Evolutionary conservation across 2,797 vertebrate species (phyloP).

Genomic region (Mallotus villosus): DNA sequence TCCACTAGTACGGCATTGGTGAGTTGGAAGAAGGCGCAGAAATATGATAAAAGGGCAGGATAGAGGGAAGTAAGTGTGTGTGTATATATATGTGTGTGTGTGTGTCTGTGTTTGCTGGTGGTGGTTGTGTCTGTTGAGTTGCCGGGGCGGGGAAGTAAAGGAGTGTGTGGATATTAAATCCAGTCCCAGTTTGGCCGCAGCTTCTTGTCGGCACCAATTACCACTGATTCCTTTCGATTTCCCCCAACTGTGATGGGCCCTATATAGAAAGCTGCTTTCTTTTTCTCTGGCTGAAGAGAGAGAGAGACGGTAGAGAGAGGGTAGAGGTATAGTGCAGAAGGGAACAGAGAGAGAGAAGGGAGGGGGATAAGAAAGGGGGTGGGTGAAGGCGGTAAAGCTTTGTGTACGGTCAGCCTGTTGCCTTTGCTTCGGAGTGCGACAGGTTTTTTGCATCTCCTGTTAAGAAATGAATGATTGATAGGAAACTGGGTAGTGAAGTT

Average conservation of each 20-base stretch:
- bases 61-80: conserved; percentile 8
- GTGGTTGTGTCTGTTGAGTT: conserved; percentile 26
- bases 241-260: conserved; percentile 68
- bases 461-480: conserved; percentile 59
- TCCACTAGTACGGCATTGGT: conserved; percentile 10
- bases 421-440: conserved; percentile 33
- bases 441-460: conserved; percentile 39
- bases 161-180: conserved; percentile 62
- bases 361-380: conserved; percentile 4
- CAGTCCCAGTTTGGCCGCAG: conserved; percentile 70
- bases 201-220: conserved; percentile 77
- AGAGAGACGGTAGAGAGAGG: neutral
- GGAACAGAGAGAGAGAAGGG: conserved; percentile 19
- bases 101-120: conserved; percentile 43
- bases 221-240: conserved; percentile 79
- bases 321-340: neutral
- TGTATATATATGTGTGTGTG: conserved; percentile 8
- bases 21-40: conserved; percentile 19
- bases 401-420: conserved; percentile 46
- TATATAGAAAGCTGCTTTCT: conserved; percentile 63
- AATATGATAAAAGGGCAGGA: neutral
- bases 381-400: conserved; percentile 32
- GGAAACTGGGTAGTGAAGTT: conserved; percentile 46
- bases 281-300: conserved; percentile 57
- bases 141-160: neutral